Evolutionary conservation across 2,888 invertebrate genomes (phyloP).

Genomic region (Alloplasta piceator): DNA sequence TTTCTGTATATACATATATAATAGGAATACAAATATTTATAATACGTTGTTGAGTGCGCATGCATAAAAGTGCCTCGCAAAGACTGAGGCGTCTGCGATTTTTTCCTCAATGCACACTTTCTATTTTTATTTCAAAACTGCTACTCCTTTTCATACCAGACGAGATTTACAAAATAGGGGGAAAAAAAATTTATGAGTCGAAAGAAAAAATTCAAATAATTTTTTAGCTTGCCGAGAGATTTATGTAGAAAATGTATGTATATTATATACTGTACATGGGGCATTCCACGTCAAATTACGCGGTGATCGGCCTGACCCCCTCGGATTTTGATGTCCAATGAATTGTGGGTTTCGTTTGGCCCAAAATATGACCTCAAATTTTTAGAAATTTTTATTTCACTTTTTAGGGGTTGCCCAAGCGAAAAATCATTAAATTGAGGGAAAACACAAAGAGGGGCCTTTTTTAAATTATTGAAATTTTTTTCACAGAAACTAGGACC

Average conservation of each 20-base stretch:
- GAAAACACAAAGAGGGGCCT: too few relatives aligned
- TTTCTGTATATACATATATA: not conserved
- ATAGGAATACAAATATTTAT: not conserved
- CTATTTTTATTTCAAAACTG: not conserved
- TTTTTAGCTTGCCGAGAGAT: constrained; percentile 32
- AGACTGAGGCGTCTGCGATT: not conserved
- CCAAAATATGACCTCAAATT: too few relatives aligned
- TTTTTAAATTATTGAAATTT: too few relatives aligned
- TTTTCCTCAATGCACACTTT: constrained; percentile 17
- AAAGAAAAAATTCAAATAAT: constrained; percentile 14
- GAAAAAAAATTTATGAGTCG: not conserved
- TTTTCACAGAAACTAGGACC: too few relatives aligned
- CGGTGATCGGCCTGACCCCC: too few relatives aligned
- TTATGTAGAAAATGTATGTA: constrained; percentile 16
- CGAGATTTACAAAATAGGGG: not conserved
- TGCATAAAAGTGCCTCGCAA: constrained; percentile 1
- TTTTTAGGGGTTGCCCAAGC: too few relatives aligned
- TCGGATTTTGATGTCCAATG: too few relatives aligned
- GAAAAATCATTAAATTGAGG: too few relatives aligned
- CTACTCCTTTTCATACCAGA: not conserved
- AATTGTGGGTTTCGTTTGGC: too few relatives aligned
- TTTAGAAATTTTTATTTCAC: too few relatives aligned
- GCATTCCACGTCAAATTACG: too few relatives aligned
- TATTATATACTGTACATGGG: too few relatives aligned
- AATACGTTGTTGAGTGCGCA: constrained; percentile 4